Percentiles rank a stretch among this genome's conserved stretches.
Conservation (phyloP, 2,113 vertebrate genomes). For the Tichodroma muraria region DNA sequence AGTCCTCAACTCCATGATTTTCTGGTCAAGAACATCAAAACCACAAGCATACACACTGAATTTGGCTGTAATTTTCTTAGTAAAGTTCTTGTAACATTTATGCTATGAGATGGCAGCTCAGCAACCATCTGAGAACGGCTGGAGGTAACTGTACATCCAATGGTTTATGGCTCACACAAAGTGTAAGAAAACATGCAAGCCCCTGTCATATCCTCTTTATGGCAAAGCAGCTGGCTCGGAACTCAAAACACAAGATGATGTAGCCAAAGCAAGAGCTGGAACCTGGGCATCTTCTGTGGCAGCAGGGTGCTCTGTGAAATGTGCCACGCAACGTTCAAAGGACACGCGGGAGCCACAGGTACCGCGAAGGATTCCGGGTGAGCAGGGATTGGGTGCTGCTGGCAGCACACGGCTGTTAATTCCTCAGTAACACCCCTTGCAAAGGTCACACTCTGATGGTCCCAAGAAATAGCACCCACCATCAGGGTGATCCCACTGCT, state of each 20-base stretch:
- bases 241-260: neutral
- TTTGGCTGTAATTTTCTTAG: neutral
- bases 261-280: neutral
- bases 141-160: neutral
- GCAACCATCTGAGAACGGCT: neutral
- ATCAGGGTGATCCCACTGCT: neutral
- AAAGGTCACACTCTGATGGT: neutral
- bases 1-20: neutral
- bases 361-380: neutral
- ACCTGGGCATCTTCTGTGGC: neutral
- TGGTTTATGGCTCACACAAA: neutral
- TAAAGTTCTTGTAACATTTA: neutral
- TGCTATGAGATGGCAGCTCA: neutral
- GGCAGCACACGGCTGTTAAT: neutral
- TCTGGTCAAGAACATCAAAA: neutral
- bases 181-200: neutral
- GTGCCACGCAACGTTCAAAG: rapidly evolving
- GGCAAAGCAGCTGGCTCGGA: neutral
- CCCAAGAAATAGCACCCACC: neutral
- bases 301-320: neutral
- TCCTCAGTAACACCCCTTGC: neutral
- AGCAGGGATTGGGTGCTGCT: neutral
- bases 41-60: neutral
- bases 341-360: neutral
- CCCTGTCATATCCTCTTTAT: neutral